Evolutionary conservation across 2,888 invertebrate species (phyloP), one percentile per base, ranked within the genome.

Genomic region (Athrips mouffetella): DNA sequence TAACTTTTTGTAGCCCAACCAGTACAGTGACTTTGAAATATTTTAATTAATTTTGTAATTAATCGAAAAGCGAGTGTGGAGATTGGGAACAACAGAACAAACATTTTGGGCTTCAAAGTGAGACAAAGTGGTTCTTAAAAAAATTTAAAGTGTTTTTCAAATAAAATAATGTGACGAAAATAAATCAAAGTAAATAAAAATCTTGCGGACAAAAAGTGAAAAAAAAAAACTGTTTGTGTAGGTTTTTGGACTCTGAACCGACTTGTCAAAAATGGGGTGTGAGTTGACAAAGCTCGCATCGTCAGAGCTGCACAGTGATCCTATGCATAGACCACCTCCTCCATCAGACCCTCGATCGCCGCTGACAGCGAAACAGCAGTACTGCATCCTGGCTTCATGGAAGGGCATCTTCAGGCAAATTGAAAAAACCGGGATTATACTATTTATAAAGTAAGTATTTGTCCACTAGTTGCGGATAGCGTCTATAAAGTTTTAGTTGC

Each of bases 321-420:
- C 73, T 11, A 88, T 91, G 49, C 89, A 91, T 31, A 89, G 91
- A 10, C 92, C 92, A 0, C 92, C 93, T 0, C 92, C 92, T 2
- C 90, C 91, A 10, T 89, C 92, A 0, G 96, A 96, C 76, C 94
- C 95, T 8, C 87, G 94, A 60, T 91, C 96, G 29, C 96, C 96
- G 0, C 87, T 96, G 48, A 95, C 94, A 0, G 92, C 94, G 3
- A 93, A 94, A 65, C 96, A 97, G 82, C 95, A 94, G 80, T 96
- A 95, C 86, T 93, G 91, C 76, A 94, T 96, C 89, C 89, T 94
- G 70, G 96, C 96, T 1, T 96, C 96, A 0, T 97, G 96, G 97
- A 96, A 95, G 68, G 96, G 95, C 15, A 95, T 97, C 66, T 93
- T 93, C 74, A 90, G 96, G 61, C 95, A 96, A 50, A 94, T 96